Base-by-base conservation (phyloP, 1,140 invertebrate genomes). In the Caenorhabditis brenneri region DNA sequence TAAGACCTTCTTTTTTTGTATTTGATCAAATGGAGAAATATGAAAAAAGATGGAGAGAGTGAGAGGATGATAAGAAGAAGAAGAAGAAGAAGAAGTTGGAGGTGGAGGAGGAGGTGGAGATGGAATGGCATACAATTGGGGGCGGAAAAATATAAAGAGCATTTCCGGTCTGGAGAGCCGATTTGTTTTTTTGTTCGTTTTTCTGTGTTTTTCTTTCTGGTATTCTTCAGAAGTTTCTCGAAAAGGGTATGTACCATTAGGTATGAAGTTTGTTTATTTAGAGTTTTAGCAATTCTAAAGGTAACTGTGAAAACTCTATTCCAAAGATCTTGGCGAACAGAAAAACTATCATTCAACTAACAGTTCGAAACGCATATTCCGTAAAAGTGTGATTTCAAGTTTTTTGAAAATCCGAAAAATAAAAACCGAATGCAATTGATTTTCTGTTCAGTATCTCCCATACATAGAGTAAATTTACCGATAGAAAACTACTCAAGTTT, bases 81-180 rank as follows among this genome's bases (percentile, higher is more conserved):
- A 7, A 58, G 29, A 65, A 65, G 24, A 65, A 65, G 29, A 36
- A 65, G 15, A 19, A 19, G 29, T n/a, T 33, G 29, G 22, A 1
- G 15, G 36, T 16, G 16, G 31, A 65, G 31, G 58, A 65, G 58
- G 58, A 65, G 58, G 29, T 16, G 58, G 58, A 31, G 58, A 29
- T 9, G 58, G 58, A 65, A 65, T 65, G 58, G 58, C 58, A 65
- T 65, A 65, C 31, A 65, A n/a, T 58, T 27, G 24, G 7, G 58
- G 31, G 58, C 29, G 29, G 12, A 31, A 31, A 65, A 65, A n/a
- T n/a, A n/a, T n/a, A n/a, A 65, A 65, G 29, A 65, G 58, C 31
- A 65, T 65, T 65, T 65, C 58, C 58, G 58, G 58, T 65, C 58
- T 65, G 31, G 12, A 36, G 27, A 36, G 24, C 12, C 31, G 24